These are phyloP conservation scores for Chrosomus eos DNA, from an alignment of 2,797 vertebrate species.

Conservation along the genomic window DNA sequence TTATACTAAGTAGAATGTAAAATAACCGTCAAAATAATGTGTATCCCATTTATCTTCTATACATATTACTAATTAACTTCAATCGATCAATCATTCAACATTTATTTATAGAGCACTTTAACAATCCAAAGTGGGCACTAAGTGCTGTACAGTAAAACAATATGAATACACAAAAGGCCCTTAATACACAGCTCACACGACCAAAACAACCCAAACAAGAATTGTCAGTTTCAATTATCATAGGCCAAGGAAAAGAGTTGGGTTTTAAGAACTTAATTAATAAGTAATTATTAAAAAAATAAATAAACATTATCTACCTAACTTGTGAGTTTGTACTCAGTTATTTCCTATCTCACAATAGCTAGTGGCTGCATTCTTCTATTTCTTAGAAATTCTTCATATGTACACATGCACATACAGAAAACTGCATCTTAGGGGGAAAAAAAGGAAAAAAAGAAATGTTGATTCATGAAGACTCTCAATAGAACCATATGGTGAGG, in stretches of 20 bases:
- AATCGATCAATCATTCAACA: no score
- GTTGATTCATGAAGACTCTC: background rate
- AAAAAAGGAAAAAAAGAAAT: background rate
- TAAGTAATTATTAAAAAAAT: no score
- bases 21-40: background rate
- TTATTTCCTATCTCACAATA: background rate
- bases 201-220: no score
- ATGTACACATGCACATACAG: background rate
- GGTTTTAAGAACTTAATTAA: no score
- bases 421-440: background rate
- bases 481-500: conserved; percentile 10
- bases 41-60: background rate
- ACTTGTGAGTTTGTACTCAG: background rate
- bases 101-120: no score
- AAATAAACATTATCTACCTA: background rate
- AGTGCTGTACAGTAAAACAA: no score
- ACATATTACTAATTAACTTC: background rate
- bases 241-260: no score
- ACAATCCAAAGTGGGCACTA: no score
- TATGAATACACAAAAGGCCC: no score
- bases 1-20: background rate
- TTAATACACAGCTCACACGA: no score
- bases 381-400: background rate
- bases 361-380: background rate
- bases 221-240: no score